Percentiles rank a stretch among this genome's conserved stretches.
Evolutionary conservation across 2,797 vertebrate species (phyloP).

Genomic region (Xyrichtys novacula): DNA sequence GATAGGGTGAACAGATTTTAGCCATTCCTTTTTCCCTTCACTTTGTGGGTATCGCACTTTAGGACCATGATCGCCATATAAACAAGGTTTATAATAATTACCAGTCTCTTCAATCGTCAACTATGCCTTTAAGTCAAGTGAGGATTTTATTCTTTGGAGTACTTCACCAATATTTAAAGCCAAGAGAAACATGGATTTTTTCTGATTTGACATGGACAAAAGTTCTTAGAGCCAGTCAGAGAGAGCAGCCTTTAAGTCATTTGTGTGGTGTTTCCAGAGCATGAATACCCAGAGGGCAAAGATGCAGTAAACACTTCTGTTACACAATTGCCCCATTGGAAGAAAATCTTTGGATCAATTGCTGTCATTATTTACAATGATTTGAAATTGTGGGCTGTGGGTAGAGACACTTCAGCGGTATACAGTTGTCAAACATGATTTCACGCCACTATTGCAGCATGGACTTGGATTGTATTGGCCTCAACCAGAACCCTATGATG

Average conservation of each 20-base stretch:
- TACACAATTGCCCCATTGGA: neutral
- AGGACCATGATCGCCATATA: too few relatives aligned
- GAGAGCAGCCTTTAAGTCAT: neutral
- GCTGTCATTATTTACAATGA: neutral
- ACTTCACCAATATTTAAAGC: too few relatives aligned
- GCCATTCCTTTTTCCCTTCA: too few relatives aligned
- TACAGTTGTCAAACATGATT: neutral
- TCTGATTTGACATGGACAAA: too few relatives aligned
- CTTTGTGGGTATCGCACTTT: too few relatives aligned
- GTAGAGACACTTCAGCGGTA: neutral
- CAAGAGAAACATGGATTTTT: too few relatives aligned
- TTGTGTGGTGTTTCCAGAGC: neutral
- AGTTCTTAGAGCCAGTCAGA: too few relatives aligned
- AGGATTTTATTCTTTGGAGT: too few relatives aligned
- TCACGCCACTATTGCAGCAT: slow-evolving; percentile 6
- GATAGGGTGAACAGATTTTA: too few relatives aligned
- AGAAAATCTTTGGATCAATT: neutral
- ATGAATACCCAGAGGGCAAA: neutral
- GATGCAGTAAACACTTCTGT: neutral
- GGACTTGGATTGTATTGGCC: slow-evolving; percentile 18
- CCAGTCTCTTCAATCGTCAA: too few relatives aligned
- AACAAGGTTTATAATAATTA: too few relatives aligned
- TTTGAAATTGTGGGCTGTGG: neutral
- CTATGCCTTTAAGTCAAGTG: too few relatives aligned
- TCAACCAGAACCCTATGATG: slow-evolving; percentile 18